A percentile compares a stretch with the other conserved stretches of the same genome.
phyloP scores from a whole-genome alignment of 2,797 vertebrate species.

The Strix occidentalis region DNA sequence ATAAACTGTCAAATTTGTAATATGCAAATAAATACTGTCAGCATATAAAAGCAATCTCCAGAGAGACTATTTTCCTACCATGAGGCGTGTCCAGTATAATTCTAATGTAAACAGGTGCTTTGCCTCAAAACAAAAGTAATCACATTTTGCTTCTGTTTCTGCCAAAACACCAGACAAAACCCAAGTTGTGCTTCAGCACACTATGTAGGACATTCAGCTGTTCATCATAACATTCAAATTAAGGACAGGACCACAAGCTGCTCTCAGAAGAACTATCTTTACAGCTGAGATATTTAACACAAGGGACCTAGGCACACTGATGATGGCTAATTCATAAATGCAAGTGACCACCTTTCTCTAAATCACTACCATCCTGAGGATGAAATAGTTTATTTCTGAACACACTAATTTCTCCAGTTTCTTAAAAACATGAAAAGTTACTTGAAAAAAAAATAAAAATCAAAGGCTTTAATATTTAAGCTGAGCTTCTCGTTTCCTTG shows the following conservation, averaged over 20 bases:
- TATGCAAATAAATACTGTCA: constrained; percentile 17
- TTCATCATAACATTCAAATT: neutral
- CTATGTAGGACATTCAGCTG: neutral
- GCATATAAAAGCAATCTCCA: neutral
- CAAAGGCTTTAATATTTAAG: neutral
- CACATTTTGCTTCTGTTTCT: neutral
- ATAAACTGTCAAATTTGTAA: constrained; percentile 11
- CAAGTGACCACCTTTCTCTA: neutral
- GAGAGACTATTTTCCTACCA: neutral
- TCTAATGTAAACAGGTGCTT: neutral
- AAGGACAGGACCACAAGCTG: neutral
- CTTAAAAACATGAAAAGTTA: neutral
- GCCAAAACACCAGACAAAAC: neutral
- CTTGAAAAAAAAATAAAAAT: neutral
- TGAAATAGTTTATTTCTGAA: neutral
- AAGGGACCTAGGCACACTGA: neutral
- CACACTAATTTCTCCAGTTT: neutral
- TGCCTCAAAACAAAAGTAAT: neutral
- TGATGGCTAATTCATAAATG: neutral
- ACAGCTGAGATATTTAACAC: neutral
- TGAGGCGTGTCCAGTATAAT: neutral
- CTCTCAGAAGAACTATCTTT: neutral
- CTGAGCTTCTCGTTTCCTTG: neutral
- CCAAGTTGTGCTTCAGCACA: neutral
- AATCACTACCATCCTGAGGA: neutral